These are phyloP conservation scores for Acrobasis repandana DNA, from an alignment of 2,888 invertebrate species.

Conservation along the genomic window DNA sequence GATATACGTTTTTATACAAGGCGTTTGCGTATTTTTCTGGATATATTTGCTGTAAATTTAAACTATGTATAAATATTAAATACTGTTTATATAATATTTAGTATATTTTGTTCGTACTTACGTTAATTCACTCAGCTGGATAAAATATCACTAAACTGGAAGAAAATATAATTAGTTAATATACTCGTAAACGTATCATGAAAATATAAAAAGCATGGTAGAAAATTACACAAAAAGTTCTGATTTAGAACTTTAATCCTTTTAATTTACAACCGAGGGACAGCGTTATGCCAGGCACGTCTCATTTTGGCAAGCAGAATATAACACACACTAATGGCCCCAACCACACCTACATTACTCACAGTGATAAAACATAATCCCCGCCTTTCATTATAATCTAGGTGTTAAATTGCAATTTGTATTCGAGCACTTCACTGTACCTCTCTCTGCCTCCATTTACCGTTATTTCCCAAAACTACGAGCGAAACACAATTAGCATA, in stretches of 20 bases:
- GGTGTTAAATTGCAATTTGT: neutral
- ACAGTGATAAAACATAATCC: neutral
- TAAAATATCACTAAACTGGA: too few relatives aligned
- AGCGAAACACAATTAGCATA: constrained; percentile 1
- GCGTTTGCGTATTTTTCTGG: too few relatives aligned
- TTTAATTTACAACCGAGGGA: neutral
- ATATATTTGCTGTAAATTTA: too few relatives aligned
- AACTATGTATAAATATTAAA: too few relatives aligned
- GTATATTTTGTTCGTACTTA: too few relatives aligned
- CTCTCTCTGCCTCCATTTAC: neutral
- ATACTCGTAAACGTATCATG: too few relatives aligned
- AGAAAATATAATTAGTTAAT: too few relatives aligned
- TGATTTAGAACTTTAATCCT: neutral
- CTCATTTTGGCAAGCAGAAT: neutral
- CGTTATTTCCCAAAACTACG: neutral
- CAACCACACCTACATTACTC: neutral
- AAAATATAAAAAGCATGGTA: too few relatives aligned
- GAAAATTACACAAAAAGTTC: neutral
- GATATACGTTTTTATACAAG: too few relatives aligned
- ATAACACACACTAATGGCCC: neutral
- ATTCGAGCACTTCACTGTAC: neutral
- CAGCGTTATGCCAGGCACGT: neutral
- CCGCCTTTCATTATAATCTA: neutral
- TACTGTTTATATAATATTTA: too few relatives aligned
- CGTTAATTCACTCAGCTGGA: too few relatives aligned